Percentiles rank a stretch among this genome's conserved stretches.
These are phyloP conservation scores for Deroplatys truncata DNA, from an alignment of 2,888 invertebrate genomes.

Conservation along the genomic window DNA sequence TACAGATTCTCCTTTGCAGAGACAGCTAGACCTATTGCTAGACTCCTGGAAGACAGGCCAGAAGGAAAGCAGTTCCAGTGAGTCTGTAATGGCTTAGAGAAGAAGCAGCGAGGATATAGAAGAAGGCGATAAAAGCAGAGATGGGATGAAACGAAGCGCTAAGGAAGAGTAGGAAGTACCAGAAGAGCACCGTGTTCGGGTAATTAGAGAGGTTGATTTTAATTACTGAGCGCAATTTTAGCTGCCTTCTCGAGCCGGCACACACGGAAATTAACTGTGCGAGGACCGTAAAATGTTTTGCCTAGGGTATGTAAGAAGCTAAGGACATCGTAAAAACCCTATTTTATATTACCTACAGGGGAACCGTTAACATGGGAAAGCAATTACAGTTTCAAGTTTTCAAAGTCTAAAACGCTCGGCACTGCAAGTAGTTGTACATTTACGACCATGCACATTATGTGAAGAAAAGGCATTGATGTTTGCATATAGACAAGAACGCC, in stretches of 20 bases:
- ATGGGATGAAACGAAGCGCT: background rate
- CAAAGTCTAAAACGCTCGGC: background rate
- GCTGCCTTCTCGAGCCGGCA: background rate
- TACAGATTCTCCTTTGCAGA: too few relatives aligned
- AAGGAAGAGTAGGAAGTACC: background rate
- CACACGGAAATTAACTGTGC: background rate
- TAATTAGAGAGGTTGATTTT: conserved; percentile 13
- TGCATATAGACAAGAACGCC: too few relatives aligned
- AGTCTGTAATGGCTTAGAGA: background rate
- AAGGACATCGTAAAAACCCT: background rate
- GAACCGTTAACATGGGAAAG: background rate
- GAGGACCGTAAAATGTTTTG: background rate
- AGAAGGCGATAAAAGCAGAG: background rate
- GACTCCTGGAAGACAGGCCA: background rate
- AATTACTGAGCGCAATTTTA: background rate
- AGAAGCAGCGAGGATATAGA: background rate
- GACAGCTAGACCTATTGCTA: too few relatives aligned
- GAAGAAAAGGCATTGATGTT: too few relatives aligned
- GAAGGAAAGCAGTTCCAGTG: background rate
- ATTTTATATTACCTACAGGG: background rate
- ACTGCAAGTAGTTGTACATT: background rate
- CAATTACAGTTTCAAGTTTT: background rate
- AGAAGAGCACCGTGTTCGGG: background rate
- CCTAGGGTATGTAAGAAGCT: background rate
- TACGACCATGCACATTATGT: too few relatives aligned